Evolutionary conservation across 1,140 invertebrate species (phyloP).

Genomic region (Himalopsyche phryganea): DNA sequence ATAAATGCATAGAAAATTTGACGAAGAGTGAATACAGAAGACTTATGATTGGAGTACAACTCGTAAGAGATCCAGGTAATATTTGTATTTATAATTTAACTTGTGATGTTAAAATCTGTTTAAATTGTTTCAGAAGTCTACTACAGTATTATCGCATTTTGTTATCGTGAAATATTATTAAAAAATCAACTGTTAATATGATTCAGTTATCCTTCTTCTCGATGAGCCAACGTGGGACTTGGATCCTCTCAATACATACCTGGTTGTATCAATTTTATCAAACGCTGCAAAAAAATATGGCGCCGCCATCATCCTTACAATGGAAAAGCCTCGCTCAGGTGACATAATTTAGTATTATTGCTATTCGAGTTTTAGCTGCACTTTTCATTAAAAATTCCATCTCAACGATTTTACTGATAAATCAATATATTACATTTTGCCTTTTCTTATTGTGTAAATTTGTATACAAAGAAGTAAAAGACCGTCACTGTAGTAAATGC

Average conservation of each 20-base stretch:
- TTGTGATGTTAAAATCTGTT: too few species aligned
- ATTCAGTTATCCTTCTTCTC: conserved; percentile 72
- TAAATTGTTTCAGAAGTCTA: too few species aligned
- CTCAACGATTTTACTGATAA: too few species aligned
- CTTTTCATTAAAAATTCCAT: too few species aligned
- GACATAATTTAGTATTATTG: conserved; percentile 1
- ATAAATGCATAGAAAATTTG: conserved; percentile 73
- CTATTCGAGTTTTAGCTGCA: not conserved
- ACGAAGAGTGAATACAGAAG: conserved; percentile 80
- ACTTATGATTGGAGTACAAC: conserved; percentile 80
- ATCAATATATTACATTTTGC: too few species aligned
- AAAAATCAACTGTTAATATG: not conserved
- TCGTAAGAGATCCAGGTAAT: conserved; percentile 85
- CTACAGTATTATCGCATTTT: too few species aligned
- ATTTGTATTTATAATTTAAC: conserved; percentile 41
- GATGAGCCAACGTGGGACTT: conserved; percentile 90
- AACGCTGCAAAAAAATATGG: conserved; percentile 89
- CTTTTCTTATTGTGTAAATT: too few species aligned
- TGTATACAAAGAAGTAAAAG: too few species aligned
- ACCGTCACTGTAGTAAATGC: too few species aligned
- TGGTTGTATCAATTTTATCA: conserved; percentile 87
- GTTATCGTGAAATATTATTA: too few species aligned
- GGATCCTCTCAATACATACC: conserved; percentile 87
- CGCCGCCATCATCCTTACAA: conserved; percentile 81
- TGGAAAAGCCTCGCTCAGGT: conserved; percentile 86